These are phyloP conservation scores for Mormyrus iriodes DNA, from an alignment of 2,113 vertebrate species.

Conservation along the genomic window DNA sequence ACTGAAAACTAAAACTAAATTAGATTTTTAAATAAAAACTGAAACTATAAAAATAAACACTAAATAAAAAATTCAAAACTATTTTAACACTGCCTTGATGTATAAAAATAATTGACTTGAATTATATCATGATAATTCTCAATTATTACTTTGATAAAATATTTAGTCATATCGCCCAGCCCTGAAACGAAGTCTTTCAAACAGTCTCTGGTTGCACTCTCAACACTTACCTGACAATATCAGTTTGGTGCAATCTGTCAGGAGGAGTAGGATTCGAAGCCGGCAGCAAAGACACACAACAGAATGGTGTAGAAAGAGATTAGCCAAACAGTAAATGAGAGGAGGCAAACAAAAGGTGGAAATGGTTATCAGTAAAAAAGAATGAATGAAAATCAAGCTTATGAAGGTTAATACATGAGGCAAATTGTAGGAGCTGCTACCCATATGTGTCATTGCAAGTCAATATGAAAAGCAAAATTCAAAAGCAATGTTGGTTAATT, in stretches of 20 bases:
- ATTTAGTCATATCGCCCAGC: not conserved
- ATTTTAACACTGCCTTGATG: not conserved
- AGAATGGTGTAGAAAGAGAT: constrained; percentile 30
- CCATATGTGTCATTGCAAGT: not conserved
- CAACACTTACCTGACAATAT: constrained; percentile 73
- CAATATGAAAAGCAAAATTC: not conserved
- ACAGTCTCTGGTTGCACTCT: constrained; percentile 35
- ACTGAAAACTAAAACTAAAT: too few species aligned
- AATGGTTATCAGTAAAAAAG: not conserved
- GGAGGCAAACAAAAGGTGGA: constrained; percentile 15
- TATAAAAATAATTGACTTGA: not conserved
- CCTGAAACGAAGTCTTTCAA: constrained; percentile 15
- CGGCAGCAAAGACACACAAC: constrained; percentile 53
- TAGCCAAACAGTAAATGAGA: constrained; percentile 32
- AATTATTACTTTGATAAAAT: not conserved
- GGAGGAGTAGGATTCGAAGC: constrained; percentile 66
- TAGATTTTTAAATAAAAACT: too few species aligned
- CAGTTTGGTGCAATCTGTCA: constrained; percentile 74
- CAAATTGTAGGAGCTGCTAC: not conserved
- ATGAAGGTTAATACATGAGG: not conserved
- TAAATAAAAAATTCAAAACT: too few species aligned
- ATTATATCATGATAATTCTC: not conserved
- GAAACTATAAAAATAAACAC: too few species aligned
- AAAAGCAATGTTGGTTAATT: not conserved
- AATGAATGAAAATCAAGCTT: not conserved